phyloP scores from a whole-genome alignment of 1,140 invertebrate species.

The Drosophila nigrodunni region DNA sequence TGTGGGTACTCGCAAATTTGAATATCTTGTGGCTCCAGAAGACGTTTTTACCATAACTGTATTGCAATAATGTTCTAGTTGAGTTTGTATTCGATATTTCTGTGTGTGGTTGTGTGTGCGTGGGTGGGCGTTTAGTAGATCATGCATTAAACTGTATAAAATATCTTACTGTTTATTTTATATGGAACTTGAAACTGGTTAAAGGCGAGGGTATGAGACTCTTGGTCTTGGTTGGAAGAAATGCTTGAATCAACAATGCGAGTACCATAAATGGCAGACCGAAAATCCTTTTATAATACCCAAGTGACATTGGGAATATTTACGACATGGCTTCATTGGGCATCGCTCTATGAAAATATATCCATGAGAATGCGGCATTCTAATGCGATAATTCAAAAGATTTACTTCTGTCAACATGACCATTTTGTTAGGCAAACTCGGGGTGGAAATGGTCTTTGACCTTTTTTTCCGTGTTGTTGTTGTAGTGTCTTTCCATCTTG shows the following conservation, averaged over 20 bases:
- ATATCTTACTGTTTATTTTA: neutral
- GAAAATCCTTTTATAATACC: conserved; percentile 79
- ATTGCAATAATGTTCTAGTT: conserved; percentile 54
- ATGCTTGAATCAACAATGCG: conserved; percentile 65
- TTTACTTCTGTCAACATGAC: conserved; percentile 84
- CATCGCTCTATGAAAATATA: conserved; percentile 28
- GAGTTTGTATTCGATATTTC: neutral
- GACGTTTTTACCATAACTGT: conserved; percentile 77
- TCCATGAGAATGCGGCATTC: conserved; percentile 78
- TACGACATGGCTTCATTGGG: conserved; percentile 82
- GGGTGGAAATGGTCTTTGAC: conserved; percentile 82
- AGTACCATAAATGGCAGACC: conserved; percentile 36
- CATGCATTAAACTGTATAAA: conserved; percentile 4
- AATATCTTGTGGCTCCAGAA: conserved; percentile 77
- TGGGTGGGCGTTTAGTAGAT: conserved; percentile 4
- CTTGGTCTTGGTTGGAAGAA: neutral
- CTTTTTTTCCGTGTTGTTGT: conserved; percentile 45
- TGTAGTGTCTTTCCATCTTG: conserved; percentile 54
- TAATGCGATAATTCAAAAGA: conserved; percentile 84
- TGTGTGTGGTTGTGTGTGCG: neutral
- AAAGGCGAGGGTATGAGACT: neutral
- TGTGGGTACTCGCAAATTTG: conserved; percentile 72
- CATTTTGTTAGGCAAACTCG: conserved; percentile 67
- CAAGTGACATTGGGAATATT: conserved; percentile 71
- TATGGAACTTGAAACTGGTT: conserved; percentile 4